Evolutionary conservation across 2,113 vertebrate species (phyloP).

Genomic region (Percina caprodes): DNA sequence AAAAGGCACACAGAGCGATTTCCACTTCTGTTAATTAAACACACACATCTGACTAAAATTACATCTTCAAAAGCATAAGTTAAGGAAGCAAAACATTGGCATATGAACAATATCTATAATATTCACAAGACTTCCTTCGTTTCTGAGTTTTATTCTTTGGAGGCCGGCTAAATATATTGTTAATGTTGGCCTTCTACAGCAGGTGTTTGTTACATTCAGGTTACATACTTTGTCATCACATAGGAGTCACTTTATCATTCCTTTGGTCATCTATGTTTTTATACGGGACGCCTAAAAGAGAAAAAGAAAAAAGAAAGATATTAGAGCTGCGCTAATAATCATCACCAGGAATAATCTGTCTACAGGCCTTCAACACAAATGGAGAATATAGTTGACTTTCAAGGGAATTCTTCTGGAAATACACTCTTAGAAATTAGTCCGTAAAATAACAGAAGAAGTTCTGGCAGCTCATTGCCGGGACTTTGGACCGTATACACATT

Average conservation of each 20-base stretch:
- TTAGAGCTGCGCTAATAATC: neutral
- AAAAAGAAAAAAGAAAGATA: neutral
- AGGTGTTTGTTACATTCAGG: neutral
- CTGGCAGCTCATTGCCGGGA: no score
- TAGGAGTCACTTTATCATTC: neutral
- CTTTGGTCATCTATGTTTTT: constrained; percentile 10
- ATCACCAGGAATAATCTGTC: neutral
- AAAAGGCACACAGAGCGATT: neutral
- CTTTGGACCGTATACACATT: no score
- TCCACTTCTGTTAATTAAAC: constrained; percentile 24
- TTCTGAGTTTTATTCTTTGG: constrained; percentile 5
- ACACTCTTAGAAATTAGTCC: no score
- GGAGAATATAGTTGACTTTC: neutral
- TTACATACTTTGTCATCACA: constrained; percentile 29
- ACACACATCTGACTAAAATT: neutral
- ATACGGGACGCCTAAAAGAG: constrained; percentile 57
- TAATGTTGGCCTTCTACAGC: neutral
- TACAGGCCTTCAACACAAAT: neutral
- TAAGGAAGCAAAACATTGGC: constrained; percentile 32
- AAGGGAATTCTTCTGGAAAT: neutral
- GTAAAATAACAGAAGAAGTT: no score
- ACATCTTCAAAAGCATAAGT: constrained; percentile 59
- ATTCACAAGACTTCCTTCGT: constrained; percentile 18
- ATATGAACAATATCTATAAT: constrained; percentile 12
- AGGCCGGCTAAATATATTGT: neutral